Conservation (phyloP, 2,888 invertebrate species). For the Spodoptera picta region DNA sequence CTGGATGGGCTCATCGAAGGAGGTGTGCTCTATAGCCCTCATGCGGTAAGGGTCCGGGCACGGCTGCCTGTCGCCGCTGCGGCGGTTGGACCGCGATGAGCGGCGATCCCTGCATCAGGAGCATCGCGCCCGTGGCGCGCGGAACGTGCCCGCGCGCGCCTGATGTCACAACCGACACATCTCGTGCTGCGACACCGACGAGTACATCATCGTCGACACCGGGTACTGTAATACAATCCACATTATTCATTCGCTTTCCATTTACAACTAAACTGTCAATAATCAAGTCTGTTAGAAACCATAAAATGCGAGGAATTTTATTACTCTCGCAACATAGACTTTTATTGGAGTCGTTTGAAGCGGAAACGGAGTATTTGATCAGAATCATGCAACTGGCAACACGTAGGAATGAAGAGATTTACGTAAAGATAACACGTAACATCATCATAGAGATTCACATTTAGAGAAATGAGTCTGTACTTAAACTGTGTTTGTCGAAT, state of each 20-base stretch:
- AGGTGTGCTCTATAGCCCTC: conserved; percentile 72
- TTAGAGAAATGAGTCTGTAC: no score
- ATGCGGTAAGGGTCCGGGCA: conserved; percentile 71
- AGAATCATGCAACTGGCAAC: conserved; percentile 50
- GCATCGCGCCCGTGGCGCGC: conserved; percentile 76
- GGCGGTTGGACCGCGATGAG: conserved; percentile 65
- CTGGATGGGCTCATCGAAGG: conserved; percentile 77
- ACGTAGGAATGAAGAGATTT: conserved; percentile 29
- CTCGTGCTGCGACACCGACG: conserved; percentile 90
- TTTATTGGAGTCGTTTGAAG: conserved; percentile 44
- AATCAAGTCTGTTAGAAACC: conserved; percentile 20
- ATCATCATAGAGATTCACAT: conserved; percentile 1
- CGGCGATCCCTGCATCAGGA: conserved; percentile 84
- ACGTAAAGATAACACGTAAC: conserved; percentile 15
- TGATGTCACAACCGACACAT: conserved; percentile 92
- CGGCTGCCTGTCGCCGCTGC: conserved; percentile 69
- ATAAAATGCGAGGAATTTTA: conserved; percentile 34
- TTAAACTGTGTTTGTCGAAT: no score
- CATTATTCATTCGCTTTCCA: conserved; percentile 27
- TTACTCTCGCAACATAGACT: conserved; percentile 30
- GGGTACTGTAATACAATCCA: conserved; percentile 80
- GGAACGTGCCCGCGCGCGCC: conserved; percentile 81
- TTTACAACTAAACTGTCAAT: conserved; percentile 12
- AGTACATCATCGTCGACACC: conserved; percentile 89
- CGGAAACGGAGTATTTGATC: conserved; percentile 33